Percentiles rank a stretch among this genome's conserved stretches.
Evolutionary conservation across 2,113 vertebrate species (phyloP).

Genomic region (Mastomys coucha): DNA sequence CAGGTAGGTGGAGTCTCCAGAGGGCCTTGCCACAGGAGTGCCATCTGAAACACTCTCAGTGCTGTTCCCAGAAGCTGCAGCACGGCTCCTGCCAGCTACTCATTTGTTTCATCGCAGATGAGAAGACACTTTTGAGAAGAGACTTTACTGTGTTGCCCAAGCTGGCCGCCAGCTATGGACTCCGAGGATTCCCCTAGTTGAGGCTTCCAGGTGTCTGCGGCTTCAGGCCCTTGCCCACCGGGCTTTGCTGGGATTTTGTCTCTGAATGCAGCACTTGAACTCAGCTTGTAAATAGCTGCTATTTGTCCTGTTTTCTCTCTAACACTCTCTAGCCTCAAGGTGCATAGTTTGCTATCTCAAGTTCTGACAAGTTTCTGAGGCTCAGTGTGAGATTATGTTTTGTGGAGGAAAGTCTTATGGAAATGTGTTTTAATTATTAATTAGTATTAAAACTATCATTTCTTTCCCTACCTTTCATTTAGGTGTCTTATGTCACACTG

Average conservation of each 20-base stretch:
- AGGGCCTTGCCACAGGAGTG: too few relatives aligned
- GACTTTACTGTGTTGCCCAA: background rate
- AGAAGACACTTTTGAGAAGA: background rate
- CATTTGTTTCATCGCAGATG: background rate
- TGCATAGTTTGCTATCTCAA: background rate
- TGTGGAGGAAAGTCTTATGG: conserved; percentile 13
- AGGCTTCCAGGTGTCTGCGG: background rate
- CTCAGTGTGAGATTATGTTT: conserved; percentile 26
- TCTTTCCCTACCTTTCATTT: background rate
- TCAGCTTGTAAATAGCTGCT: background rate
- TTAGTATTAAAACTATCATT: conserved; percentile 28
- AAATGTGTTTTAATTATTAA: background rate
- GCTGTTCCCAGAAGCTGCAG: too few relatives aligned
- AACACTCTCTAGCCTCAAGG: background rate
- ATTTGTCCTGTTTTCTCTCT: background rate
- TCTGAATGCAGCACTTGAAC: background rate
- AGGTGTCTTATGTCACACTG: conserved; percentile 96
- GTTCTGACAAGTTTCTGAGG: conserved; percentile 7
- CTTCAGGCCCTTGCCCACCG: background rate
- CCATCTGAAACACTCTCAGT: too few relatives aligned
- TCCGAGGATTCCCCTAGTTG: background rate
- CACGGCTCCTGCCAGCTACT: too few relatives aligned
- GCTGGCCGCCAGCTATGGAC: background rate
- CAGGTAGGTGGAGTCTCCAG: too few relatives aligned
- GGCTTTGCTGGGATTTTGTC: background rate